phyloP scores from a whole-genome alignment of 2,888 invertebrate species.

The Ophion obscuratus region DNA sequence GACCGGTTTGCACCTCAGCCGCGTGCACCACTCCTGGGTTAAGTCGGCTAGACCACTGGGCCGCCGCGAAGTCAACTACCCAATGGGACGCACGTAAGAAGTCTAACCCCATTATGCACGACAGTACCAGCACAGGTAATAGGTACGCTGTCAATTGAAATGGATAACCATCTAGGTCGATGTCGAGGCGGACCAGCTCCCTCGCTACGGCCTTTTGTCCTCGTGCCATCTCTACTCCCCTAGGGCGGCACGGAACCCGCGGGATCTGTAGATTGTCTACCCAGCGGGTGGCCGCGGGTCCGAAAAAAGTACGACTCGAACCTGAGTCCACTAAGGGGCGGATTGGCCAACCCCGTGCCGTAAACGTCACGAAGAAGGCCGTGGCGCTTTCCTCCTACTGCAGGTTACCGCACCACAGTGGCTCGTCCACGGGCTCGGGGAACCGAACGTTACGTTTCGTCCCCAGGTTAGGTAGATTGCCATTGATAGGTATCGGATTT shows the following conservation, averaged over 20 bases:
- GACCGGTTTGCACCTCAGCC: background rate
- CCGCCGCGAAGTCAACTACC: conserved; percentile 31
- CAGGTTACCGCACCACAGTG: background rate
- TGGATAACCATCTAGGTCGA: background rate
- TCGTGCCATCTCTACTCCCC: conserved; percentile 10
- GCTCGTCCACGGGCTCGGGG: background rate
- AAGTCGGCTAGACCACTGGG: conserved; percentile 11
- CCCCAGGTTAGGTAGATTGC: no score
- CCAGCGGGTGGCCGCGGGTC: background rate
- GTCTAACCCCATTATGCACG: conserved; percentile 26
- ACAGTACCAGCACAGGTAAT: background rate
- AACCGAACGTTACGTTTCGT: no score
- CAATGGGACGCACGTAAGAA: conserved; percentile 7
- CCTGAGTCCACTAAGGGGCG: background rate
- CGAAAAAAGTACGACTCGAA: background rate
- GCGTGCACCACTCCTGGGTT: background rate
- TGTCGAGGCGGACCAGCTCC: background rate
- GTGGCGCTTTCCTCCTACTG: background rate
- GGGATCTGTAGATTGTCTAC: conserved; percentile 51
- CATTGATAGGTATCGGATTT: background rate
- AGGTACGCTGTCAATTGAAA: background rate
- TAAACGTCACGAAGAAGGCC: conserved; percentile 16
- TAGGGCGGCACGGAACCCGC: conserved; percentile 30
- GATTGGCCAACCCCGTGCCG: background rate
- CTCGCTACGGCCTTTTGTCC: background rate